Base-by-base conservation (phyloP, 2,113 vertebrate genomes). In the Oreamnos americanus region DNA sequence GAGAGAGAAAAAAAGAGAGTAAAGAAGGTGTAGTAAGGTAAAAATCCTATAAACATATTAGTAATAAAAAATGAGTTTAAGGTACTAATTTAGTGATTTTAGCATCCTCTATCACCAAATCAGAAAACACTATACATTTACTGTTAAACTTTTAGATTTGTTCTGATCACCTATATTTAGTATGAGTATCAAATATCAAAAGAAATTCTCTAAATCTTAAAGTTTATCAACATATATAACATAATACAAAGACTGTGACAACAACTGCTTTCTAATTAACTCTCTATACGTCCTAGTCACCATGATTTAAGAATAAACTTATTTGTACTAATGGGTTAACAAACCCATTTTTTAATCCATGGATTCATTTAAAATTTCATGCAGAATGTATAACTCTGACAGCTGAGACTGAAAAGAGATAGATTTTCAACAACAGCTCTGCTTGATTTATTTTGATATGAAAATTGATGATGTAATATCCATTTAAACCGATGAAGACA, bases 401-500 rank as follows among this genome's bases (percentile, higher is more conserved):
- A 91, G 17, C 36, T 87, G 7, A 74, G 67, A 7, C 2, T 17
- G 23, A 91, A 83, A 82, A 33, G 76, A 96, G 0, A 95, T 21
- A 2, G 26, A 87, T 82, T 98, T 88, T 93, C 95, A 25, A 62
- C 36, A 94, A 26, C n/a, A 94, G 30, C 1, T 57, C 0, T 53
- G 10, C 45, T 97, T 96, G 64, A 87, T 96, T 97, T 96, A 74
- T 87, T 97, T 97, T 97, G 15, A 94, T 98, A 81, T 84, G 94
- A 55, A 60, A 96, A 97, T 5, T 60, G 49, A 96, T 58, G 58
- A 97, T 83, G 39, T 58, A 96, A 87, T 91, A 17, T 33, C 30
- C 86, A 55, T 30, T 95, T 91, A 81, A 98, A 85, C 83, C 93
- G 11, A 84, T 60, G 33, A 97, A 97, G 71, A 53, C 17, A 49